These are phyloP conservation scores for Microtus californicus DNA, from an alignment of 2,797 vertebrate genomes.

Conservation along the genomic window DNA sequence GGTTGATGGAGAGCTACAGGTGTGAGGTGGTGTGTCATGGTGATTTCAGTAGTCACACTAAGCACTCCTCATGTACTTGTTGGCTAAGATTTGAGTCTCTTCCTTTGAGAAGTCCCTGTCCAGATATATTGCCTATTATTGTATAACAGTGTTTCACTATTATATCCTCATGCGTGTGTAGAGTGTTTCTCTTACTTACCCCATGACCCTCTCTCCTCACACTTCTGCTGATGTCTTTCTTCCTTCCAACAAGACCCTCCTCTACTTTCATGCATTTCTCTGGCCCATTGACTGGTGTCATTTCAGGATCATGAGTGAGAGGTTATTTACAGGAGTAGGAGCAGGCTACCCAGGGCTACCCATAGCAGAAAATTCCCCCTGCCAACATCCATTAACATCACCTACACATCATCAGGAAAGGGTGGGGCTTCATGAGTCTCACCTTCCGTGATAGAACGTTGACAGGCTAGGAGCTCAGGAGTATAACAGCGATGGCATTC, in stretches of 20 bases:
- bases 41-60: background rate
- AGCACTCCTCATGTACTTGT: background rate
- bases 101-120: background rate
- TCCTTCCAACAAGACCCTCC: background rate
- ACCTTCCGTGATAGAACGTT: background rate
- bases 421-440: background rate
- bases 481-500: background rate
- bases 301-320: background rate
- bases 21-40: background rate
- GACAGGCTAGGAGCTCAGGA: background rate
- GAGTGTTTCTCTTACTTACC: background rate
- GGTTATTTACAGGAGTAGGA: background rate
- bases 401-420: background rate
- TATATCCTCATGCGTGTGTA: background rate
- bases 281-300: background rate
- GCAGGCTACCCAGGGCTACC: background rate
- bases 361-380: background rate
- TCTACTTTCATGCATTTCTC: background rate
- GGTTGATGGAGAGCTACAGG: background rate
- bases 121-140: background rate
- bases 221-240: background rate
- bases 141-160: background rate
- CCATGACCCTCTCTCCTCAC: background rate
- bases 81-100: background rate
- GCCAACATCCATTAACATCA: background rate